Base-by-base conservation (phyloP, 2,797 vertebrate genomes). In the Halcyon leucocephala region DNA sequence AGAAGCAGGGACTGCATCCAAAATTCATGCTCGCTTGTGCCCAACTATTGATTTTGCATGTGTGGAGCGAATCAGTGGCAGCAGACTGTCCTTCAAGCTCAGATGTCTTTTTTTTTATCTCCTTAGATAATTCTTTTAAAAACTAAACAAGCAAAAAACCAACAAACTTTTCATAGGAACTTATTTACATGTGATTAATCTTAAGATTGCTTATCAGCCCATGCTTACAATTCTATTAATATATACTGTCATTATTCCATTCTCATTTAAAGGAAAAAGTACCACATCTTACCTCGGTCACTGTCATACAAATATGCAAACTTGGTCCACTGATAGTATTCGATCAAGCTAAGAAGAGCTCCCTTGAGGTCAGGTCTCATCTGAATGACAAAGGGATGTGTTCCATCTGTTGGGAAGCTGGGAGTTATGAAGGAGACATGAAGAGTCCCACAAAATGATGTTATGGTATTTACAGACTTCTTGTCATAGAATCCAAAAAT, bases 401-500 rank as follows among this genome's bases (percentile, higher is more conserved):
- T 99, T 80, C 99, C 99, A 92, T 99, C 99, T 97, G 99, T 98
- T 29, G 99, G 99, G 97, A 99, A 99, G 97, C 99, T 99, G 82
- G 99, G 99, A 9, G 99, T 99, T 97, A 99, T 99, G 97, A 99
- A 99, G 96, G 99, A 99, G 90, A 99, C 99, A 8, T 99, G 99
- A 71, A 99, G 99, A 9, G 99, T 99, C 89, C 99, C 99, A 58
- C 99, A 99, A 94, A 99, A 99, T 0, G 99, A 99, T 26, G 99
- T 99, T 97, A 99, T 99, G 90, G 99, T 99, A 97, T 99, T 99
- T 96, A 99, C 99, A 48, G 99, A 99, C 98, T 99, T 99, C 98
- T 99, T 99, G 98, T 99, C 99, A 46, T 99, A 99, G 98, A 99
- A 99, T 97, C 99, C 99, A 97, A 99, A 99, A 97, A 99, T 99